A percentile compares a stretch with the other conserved stretches of the same genome.
Evolutionary conservation across 2,113 vertebrate species (phyloP).

Genomic region (Colistium nudipinnis): DNA sequence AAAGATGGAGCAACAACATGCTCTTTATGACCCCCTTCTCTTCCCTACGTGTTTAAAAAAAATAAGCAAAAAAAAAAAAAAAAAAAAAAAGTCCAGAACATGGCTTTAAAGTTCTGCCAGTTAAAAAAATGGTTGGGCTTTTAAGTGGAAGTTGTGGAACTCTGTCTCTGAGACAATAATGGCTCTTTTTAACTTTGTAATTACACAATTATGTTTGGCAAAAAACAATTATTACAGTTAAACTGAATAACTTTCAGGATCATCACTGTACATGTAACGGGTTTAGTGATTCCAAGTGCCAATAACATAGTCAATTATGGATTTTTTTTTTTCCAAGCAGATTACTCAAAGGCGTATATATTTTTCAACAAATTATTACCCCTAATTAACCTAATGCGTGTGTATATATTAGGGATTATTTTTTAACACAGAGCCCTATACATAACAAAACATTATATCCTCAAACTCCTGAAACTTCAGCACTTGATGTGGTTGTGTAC

Average conservation of each 20-base stretch:
- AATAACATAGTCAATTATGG: slow-evolving; percentile 65
- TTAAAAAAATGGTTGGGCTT: slow-evolving; percentile 55
- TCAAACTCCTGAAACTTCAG: slow-evolving; percentile 74
- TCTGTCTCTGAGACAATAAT: slow-evolving; percentile 66
- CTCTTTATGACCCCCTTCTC: slow-evolving; percentile 31
- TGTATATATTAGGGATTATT: slow-evolving; percentile 80
- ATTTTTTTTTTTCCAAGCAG: slow-evolving; percentile 44
- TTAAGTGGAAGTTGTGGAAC: slow-evolving; percentile 59
- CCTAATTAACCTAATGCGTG: slow-evolving; percentile 56
- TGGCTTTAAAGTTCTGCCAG: slow-evolving; percentile 58
- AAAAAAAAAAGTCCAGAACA: slow-evolving; percentile 38
- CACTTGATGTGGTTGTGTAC: slow-evolving; percentile 81
- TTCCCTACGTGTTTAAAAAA: not conserved
- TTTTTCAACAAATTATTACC: slow-evolving; percentile 77
- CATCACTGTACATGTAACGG: slow-evolving; percentile 67
- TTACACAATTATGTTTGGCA: slow-evolving; percentile 58
- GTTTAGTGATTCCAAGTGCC: slow-evolving; percentile 80
- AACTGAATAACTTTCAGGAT: slow-evolving; percentile 65
- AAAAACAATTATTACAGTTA: slow-evolving; percentile 63
- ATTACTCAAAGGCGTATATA: slow-evolving; percentile 74
- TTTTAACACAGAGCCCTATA: slow-evolving; percentile 79
- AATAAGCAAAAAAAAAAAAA: slow-evolving; percentile 20
- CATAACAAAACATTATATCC: slow-evolving; percentile 74
- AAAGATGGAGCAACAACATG: slow-evolving; percentile 49
- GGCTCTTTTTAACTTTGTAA: slow-evolving; percentile 64